Evolutionary conservation across 2,888 invertebrate species (phyloP).

Genomic region (Hedychridium roseum): DNA sequence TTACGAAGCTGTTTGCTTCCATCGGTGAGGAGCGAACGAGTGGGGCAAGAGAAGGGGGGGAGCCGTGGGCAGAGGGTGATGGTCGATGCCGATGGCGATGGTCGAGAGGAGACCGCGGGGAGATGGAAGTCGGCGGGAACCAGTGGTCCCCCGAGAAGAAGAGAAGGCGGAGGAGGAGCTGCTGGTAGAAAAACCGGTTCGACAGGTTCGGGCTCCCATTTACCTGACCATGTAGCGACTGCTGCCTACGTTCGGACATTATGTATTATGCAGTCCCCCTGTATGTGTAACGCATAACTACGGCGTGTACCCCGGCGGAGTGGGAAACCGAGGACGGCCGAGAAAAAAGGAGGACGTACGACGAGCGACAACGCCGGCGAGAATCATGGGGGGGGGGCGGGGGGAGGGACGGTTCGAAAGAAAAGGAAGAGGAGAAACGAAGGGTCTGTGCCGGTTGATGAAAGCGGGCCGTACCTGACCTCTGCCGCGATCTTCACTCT

Average conservation of each 20-base stretch:
- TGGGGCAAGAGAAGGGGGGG: too few relatives aligned
- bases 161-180: conserved; percentile 15
- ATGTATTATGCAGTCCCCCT: conserved; percentile 46
- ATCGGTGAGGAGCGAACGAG: too few relatives aligned
- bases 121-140: conserved; percentile 8
- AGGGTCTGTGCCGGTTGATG: conserved; percentile 36
- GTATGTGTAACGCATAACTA: conserved; percentile 57
- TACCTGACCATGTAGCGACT: conserved; percentile 56
- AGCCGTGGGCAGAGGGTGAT: conserved; percentile 29
- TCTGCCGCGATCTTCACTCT: conserved; percentile 48
- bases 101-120: conserved; percentile 24
- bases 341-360: conserved; percentile 19
- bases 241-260: conserved; percentile 46
- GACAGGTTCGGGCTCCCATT: conserved; percentile 59
- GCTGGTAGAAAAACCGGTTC: conserved; percentile 54
- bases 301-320: conserved; percentile 45
- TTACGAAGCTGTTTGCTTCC: too few relatives aligned
- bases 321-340: too few relatives aligned
- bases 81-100: conserved; percentile 32
- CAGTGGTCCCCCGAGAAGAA: conserved; percentile 6
- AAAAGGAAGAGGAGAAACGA: conserved; percentile 9
- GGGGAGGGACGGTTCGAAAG: conserved; percentile 7
- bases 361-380: too few relatives aligned
- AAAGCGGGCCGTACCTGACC: conserved; percentile 48
- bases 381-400: too few relatives aligned